These are phyloP conservation scores for Heterodera schachtii DNA, from an alignment of 1,140 invertebrate species.

Conservation along the genomic window DNA sequence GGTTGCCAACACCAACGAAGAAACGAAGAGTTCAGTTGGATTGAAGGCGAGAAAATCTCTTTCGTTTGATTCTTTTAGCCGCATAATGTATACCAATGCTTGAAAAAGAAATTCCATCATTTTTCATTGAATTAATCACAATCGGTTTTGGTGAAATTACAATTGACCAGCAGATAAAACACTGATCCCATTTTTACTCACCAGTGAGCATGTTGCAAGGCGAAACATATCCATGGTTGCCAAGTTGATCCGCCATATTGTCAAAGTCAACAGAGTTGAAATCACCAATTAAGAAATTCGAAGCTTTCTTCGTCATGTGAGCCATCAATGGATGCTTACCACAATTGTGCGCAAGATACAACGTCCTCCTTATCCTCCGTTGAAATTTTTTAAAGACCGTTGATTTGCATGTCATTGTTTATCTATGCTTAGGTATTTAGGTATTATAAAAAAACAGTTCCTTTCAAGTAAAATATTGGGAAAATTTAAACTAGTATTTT, in stretches of 20 bases:
- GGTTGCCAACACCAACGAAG: constrained; percentile 56
- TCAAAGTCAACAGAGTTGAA: constrained; percentile 21
- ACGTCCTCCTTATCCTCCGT: constrained; percentile 25
- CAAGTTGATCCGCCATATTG: constrained; percentile 16
- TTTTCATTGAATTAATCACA: too few relatives aligned
- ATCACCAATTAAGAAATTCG: constrained; percentile 29
- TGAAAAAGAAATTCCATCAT: constrained; percentile 54
- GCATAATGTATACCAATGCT: constrained; percentile 61
- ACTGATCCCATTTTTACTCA: neutral
- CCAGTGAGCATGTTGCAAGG: constrained; percentile 15
- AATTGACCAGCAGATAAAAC: too few relatives aligned
- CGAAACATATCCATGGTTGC: constrained; percentile 2
- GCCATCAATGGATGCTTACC: neutral
- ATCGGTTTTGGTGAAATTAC: too few relatives aligned
- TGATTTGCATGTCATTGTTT: constrained; percentile 34
- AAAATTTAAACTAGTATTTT: too few relatives aligned
- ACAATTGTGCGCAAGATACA: constrained; percentile 11
- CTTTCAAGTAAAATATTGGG: too few relatives aligned
- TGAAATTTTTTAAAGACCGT: constrained; percentile 34
- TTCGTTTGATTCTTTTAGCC: constrained; percentile 40
- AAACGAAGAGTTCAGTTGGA: constrained; percentile 57
- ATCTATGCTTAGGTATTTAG: too few relatives aligned
- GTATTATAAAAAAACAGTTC: too few relatives aligned
- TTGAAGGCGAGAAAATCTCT: constrained; percentile 49
- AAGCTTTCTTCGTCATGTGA: constrained; percentile 1